Evolutionary conservation across 2,113 vertebrate species (phyloP).

Genomic region (Zonotrichia leucophrys): DNA sequence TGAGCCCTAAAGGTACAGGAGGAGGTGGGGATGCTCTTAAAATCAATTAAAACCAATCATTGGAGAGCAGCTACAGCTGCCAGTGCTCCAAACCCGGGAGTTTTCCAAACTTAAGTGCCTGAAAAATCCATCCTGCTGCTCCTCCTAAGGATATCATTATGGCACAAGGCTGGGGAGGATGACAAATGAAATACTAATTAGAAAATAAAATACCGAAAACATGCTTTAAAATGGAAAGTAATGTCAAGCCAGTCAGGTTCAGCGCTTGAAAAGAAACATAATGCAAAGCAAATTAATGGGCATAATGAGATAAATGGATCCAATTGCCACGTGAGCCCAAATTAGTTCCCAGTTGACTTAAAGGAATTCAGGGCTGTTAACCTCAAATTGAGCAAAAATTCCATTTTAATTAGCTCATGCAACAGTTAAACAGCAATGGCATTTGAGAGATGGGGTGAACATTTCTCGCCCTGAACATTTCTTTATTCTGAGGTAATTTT

Average conservation of each 20-base stretch:
- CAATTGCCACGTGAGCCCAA: not conserved
- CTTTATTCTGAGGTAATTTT: not conserved
- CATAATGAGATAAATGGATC: not conserved
- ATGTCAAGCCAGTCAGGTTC: not conserved
- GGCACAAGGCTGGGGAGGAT: not conserved
- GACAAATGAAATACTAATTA: slow-evolving; percentile 2
- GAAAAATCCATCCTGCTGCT: not conserved
- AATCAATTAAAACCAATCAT: not conserved
- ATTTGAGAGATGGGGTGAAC: not conserved
- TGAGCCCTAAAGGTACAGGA: not conserved
- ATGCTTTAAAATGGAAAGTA: not conserved
- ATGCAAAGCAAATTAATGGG: slow-evolving; percentile 2
- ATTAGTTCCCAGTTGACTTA: not conserved
- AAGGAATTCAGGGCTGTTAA: slow-evolving; percentile 4
- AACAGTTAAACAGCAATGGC: not conserved
- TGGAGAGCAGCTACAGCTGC: not conserved
- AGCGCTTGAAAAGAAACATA: not conserved
- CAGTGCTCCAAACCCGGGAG: not conserved
- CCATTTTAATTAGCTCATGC: not conserved
- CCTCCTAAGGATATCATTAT: not conserved
- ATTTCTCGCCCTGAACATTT: not conserved
- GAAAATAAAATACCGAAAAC: not conserved
- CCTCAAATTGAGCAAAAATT: not conserved
- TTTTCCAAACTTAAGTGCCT: not conserved
- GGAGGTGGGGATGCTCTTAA: not conserved